Evolutionary conservation across 1,140 invertebrate species (phyloP).

Genomic region (Drosophila punjabiensis): DNA sequence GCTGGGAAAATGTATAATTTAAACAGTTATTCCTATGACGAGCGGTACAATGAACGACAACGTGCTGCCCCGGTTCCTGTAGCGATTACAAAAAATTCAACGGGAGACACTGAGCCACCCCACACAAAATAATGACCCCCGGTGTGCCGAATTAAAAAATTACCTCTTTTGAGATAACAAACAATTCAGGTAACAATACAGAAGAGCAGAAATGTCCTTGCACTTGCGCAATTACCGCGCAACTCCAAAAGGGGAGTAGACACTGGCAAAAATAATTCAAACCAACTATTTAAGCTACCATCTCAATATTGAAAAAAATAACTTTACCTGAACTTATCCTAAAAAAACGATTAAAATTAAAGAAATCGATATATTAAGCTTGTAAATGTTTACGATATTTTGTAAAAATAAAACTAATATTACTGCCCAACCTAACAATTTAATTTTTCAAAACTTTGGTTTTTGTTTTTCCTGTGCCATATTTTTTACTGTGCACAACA

Average conservation of each 20-base stretch:
- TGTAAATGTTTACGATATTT: too few relatives aligned
- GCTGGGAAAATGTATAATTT: constrained; percentile 42
- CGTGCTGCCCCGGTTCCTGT: constrained; percentile 59
- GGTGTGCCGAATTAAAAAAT: constrained; percentile 20
- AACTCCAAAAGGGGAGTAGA: constrained; percentile 73
- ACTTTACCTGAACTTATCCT: too few relatives aligned
- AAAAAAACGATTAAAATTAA: not conserved
- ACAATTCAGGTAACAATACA: constrained; percentile 33
- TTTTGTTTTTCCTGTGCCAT: not conserved
- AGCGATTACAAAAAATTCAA: constrained; percentile 47
- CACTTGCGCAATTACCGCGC: constrained; percentile 78
- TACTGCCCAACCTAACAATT: not conserved
- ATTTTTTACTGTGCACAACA: constrained; percentile 38
- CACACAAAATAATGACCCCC: constrained; percentile 25
- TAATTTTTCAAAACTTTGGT: not conserved
- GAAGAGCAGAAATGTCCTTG: constrained; percentile 54
- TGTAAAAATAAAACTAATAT: not conserved
- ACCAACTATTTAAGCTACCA: not conserved
- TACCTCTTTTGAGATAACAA: constrained; percentile 27
- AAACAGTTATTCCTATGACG: constrained; percentile 30
- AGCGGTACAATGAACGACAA: constrained; percentile 35
- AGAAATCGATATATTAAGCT: not conserved
- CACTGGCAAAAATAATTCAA: constrained; percentile 16
- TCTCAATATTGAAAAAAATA: not conserved
- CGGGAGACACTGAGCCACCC: constrained; percentile 50